A percentile compares a stretch with the other conserved stretches of the same genome.
Evolutionary conservation across 2,113 vertebrate genomes (phyloP).

Genomic region (Silurus asotus): DNA sequence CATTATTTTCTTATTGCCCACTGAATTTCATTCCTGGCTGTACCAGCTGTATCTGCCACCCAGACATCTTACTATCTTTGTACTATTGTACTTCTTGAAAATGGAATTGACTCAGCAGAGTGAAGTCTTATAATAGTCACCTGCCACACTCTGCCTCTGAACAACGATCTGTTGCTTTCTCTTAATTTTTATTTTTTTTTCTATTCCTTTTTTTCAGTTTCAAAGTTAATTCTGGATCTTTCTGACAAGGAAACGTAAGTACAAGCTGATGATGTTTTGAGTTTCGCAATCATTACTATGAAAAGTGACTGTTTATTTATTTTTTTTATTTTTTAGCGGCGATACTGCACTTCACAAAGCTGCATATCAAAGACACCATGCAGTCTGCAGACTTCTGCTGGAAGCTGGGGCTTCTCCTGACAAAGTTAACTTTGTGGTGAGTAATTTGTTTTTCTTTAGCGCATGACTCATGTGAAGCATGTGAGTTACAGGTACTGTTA

Average conservation of each 20-base stretch:
- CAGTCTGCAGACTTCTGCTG: constrained; percentile 84
- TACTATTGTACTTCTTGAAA: neutral
- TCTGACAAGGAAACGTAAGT: constrained; percentile 87
- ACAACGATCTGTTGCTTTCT: neutral
- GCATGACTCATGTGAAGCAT: neutral
- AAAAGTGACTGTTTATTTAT: neutral
- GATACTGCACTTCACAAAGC: constrained; percentile 96
- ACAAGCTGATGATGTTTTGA: neutral
- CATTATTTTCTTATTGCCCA: neutral
- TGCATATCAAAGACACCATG: constrained; percentile 81
- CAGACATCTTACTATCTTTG: neutral
- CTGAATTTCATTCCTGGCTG: neutral
- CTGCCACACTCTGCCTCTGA: neutral
- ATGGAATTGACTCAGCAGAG: neutral
- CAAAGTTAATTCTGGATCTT: constrained; percentile 87
- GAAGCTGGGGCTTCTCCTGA: constrained; percentile 87
- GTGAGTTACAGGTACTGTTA: neutral
- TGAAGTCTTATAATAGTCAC: neutral
- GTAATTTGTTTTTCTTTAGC: constrained; percentile 29
- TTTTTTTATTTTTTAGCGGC: constrained; percentile 72
- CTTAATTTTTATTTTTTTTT: neutral
- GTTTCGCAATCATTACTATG: neutral
- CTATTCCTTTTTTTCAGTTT: constrained; percentile 72
- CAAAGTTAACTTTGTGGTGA: constrained; percentile 90
- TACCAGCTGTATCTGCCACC: no score